phyloP scores from a whole-genome alignment of 2,113 vertebrate species.

The Machaerirhynchus nigripectus region DNA sequence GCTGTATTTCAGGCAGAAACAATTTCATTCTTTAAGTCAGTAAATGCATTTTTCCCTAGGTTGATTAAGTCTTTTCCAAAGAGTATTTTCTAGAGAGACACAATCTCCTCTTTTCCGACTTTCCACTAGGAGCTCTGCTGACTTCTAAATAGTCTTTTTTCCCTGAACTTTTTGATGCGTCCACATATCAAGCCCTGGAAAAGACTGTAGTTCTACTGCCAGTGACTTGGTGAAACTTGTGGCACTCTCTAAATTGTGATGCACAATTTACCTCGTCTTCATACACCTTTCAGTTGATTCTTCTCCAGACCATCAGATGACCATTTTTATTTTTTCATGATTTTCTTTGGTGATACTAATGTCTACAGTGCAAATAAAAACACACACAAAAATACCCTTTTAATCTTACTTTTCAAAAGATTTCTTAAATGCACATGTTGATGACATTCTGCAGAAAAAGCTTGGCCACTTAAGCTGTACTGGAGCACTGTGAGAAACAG shows the following conservation, averaged over 20 bases:
- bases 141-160: neutral
- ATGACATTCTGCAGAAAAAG: neutral
- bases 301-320: neutral
- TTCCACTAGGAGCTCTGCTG: neutral
- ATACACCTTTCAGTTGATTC: neutral
- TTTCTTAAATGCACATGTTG: neutral
- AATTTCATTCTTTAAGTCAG: neutral
- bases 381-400: neutral
- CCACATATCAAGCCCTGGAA: neutral
- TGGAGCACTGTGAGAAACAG: neutral
- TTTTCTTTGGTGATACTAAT: neutral
- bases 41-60: neutral
- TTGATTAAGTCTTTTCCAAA: neutral
- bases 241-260: neutral
- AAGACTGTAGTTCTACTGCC: neutral
- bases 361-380: neutral
- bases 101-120: neutral
- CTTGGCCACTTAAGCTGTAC: neutral
- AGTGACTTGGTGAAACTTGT: neutral
- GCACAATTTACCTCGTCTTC: neutral
- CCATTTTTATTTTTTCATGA: neutral
- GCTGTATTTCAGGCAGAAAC: neutral
- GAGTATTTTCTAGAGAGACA: neutral
- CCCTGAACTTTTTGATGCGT: neutral
- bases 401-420: neutral